Conservation (phyloP, 2,113 vertebrate genomes). For the Cephalophus harveyi region DNA sequence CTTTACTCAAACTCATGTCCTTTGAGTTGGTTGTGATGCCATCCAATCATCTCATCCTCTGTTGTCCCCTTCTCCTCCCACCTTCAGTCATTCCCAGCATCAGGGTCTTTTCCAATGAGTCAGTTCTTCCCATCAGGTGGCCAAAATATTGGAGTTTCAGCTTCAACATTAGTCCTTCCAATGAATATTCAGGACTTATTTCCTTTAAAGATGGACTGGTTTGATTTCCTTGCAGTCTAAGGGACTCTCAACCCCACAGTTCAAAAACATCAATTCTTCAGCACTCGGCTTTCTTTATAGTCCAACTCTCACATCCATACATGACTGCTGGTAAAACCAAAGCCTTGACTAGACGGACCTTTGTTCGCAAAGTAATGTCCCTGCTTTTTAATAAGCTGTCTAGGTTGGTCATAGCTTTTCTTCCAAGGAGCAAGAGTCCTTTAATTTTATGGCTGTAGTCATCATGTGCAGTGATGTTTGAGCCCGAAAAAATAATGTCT, state of each 20-base stretch:
- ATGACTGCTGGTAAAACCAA: not conserved
- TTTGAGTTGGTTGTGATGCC: not conserved
- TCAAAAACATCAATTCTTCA: not conserved
- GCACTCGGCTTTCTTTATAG: accelerated
- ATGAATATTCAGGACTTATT: not conserved
- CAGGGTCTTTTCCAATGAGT: not conserved
- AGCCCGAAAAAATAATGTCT: not conserved
- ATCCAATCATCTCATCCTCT: not conserved
- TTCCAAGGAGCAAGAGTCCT: not conserved
- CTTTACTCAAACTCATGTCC: not conserved
- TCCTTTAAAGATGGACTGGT: not conserved
- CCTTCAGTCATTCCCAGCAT: not conserved
- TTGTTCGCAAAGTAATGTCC: not conserved
- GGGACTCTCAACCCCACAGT: not conserved
- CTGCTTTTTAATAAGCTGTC: not conserved
- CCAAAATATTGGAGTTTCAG: not conserved
- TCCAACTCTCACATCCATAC: not conserved
- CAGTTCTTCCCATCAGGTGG: not conserved
- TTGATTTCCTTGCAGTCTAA: not conserved
- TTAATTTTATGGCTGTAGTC: not conserved
- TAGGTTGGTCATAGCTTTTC: not conserved
- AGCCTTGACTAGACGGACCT: not conserved
- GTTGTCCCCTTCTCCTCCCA: not conserved
- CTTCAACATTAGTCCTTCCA: not conserved
- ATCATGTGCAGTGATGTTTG: not conserved